Evolutionary conservation across 1,140 invertebrate species (phyloP), one percentile per base, ranked within the genome.

Genomic region (Brachionus manjavacas): DNA sequence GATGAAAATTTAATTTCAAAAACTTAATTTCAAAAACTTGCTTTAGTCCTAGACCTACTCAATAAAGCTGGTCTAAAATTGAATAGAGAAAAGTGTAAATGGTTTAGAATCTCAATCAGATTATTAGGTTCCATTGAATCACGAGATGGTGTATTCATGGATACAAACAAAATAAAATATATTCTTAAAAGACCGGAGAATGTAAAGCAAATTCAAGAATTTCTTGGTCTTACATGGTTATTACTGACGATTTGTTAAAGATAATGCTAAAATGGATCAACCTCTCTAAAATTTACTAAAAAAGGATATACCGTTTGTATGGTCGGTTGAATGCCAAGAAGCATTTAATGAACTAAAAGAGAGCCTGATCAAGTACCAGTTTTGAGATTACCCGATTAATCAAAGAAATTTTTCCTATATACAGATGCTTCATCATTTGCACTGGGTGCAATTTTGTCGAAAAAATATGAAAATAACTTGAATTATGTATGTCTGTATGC

Each of bases 31-130:
- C 31, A 83, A 12, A 78, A 89, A 25, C 46, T 91, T 0, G 20
- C 76, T 14, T 78, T 85, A 60, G 86, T 92, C 3, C 86, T 91
- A 4, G 64, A 87, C n/a, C 85, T 86, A 41, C 85, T 91, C 4
- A 76, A 80, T 23, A 80, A 86, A 52, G 88, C 89, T 7, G 87
- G 87, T 14, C 85, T 91, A 3, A 90, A 88, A 6, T 86, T 91
- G 3, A 90, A 89, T 28, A 85, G 88, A 1, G 64, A 87, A 76
- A 90, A 91, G 87, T 89, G 87, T 49, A 70, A 88, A 46, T 91
- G 91, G 85, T 88, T 86, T 35, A 85, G 86, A 68, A 68, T 55
- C 9, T 85, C 88, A 78, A 64, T 91, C 1, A 84, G 85, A 35
- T 90, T 89, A 85, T 85, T 91, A 28, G 90, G 90, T 0, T 87